Percentiles rank a stretch among this genome's conserved stretches.
Conservation (phyloP, 2,797 vertebrate species). For the Setipinna tenuifilis region DNA sequence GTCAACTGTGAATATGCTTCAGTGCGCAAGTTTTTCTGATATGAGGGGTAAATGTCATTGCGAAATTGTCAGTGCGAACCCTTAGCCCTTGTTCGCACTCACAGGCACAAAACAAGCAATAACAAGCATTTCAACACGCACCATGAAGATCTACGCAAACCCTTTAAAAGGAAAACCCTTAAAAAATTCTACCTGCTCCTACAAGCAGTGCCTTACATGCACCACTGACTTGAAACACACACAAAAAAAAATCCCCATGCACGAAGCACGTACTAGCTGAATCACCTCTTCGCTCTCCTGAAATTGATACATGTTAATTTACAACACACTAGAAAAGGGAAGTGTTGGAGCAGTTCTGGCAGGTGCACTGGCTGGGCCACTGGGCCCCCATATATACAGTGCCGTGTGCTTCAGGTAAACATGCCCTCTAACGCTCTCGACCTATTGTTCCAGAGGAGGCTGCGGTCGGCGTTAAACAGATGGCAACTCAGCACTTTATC, state of each 20-base stretch:
- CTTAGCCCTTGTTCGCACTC: too few species aligned
- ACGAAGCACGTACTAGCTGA: not conserved
- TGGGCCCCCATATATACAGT: constrained; percentile 4
- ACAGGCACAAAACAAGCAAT: not conserved
- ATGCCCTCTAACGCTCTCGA: not conserved
- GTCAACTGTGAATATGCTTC: too few species aligned
- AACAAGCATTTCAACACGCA: not conserved
- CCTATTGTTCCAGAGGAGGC: not conserved
- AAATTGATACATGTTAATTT: not conserved
- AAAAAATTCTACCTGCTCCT: not conserved
- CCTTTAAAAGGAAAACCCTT: not conserved
- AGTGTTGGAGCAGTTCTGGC: not conserved
- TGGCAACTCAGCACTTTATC: constrained; percentile 11
- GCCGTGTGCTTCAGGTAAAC: not conserved
- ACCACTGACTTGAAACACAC: not conserved
- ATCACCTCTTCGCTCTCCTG: not conserved
- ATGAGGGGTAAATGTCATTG: too few species aligned
- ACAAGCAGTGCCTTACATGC: not conserved
- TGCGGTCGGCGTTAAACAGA: not conserved
- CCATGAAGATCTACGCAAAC: not conserved
- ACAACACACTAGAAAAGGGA: not conserved
- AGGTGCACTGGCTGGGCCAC: not conserved
- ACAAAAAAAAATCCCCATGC: not conserved
- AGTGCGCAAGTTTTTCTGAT: too few species aligned
- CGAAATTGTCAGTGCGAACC: too few species aligned